Evolutionary conservation across 92 coral and sea anemone genomes (phyloP).

Genomic region (Porites rus): DNA sequence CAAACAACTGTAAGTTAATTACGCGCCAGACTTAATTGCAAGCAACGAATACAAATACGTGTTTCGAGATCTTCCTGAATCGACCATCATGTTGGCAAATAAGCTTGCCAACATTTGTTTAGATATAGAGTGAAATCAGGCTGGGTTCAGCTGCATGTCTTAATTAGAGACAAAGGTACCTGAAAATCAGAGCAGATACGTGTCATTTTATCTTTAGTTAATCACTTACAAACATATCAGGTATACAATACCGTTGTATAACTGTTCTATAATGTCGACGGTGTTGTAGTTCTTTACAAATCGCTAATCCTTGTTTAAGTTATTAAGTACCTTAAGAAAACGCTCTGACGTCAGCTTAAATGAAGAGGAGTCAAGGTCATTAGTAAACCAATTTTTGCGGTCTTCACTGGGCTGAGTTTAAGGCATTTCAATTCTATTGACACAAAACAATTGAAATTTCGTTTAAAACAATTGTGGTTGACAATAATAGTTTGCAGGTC

Average conservation of each 20-base stretch:
- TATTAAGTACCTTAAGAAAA: slow-evolving; percentile 1
- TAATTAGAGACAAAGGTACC: background rate
- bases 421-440: background rate
- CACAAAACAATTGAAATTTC: slow-evolving; percentile 10
- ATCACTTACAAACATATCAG: background rate
- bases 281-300: slow-evolving; percentile 2
- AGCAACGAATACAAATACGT: background rate
- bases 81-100: background rate
- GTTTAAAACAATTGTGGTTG: background rate
- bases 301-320: slow-evolving; percentile 29
- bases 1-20: background rate
- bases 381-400: background rate
- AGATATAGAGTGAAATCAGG: too few species aligned
- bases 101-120: too few species aligned
- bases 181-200: background rate
- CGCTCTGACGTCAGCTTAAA: slow-evolving; percentile 12
- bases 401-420: background rate
- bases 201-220: background rate
- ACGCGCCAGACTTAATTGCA: background rate
- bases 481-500: too few species aligned
- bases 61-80: background rate
- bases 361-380: slow-evolving; percentile 20
- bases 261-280: background rate
- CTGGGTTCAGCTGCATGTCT: too few species aligned
- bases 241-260: background rate